A percentile compares a stretch with the other conserved stretches of the same genome.
Conservation (phyloP, 2,888 invertebrate genomes). For the Parasteatoda lunata region DNA sequence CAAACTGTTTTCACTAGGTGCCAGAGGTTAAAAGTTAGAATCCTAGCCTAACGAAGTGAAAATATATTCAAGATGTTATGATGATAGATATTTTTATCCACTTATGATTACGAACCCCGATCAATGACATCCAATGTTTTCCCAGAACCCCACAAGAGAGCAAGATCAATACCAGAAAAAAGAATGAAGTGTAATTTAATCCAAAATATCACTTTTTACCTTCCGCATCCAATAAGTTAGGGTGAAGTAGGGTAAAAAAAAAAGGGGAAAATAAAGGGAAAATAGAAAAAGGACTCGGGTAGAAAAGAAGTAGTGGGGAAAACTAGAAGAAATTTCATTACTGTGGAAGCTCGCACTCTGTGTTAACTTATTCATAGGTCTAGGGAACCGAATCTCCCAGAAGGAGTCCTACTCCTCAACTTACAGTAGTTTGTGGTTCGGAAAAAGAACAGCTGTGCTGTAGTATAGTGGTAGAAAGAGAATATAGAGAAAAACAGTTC, state of each 20-base stretch:
- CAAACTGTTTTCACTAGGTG: no score
- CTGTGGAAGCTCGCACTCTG: conserved; percentile 13
- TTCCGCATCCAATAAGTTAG: neutral
- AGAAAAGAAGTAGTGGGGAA: neutral
- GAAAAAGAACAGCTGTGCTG: conserved; percentile 10
- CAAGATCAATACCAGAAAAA: neutral
- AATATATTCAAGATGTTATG: no score
- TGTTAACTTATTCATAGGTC: conserved; percentile 53
- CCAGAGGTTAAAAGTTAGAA: no score
- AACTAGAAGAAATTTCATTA: conserved; percentile 37
- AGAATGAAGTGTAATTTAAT: neutral
- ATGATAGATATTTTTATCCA: no score
- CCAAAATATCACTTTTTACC: conserved; percentile 5
- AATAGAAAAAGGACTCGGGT: neutral
- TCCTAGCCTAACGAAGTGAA: no score
- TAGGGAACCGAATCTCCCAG: conserved; percentile 26
- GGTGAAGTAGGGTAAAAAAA: neutral
- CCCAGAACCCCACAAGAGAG: no score
- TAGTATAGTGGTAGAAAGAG: neutral
- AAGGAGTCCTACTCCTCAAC: conserved; percentile 25
- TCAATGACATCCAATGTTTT: no score
- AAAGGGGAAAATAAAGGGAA: neutral
- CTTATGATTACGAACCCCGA: no score
- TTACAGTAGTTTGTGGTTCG: conserved; percentile 19
- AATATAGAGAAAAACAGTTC: neutral